Evolutionary conservation across 2,797 vertebrate species (phyloP).

Genomic region (Dermochelys coriacea): DNA sequence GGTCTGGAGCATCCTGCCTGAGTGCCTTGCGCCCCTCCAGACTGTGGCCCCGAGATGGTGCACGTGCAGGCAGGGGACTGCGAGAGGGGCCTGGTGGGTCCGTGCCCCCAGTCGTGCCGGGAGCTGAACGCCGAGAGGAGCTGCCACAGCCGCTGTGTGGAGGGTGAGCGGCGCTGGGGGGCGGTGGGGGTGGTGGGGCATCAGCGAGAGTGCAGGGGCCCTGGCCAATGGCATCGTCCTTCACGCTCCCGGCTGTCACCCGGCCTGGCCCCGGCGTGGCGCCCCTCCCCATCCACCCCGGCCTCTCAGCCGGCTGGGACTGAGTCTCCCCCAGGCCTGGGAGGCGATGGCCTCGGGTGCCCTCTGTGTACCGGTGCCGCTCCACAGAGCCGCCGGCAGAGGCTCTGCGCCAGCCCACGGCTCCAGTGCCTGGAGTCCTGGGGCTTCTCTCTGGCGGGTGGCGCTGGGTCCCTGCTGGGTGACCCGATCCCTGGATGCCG

Average conservation of each 20-base stretch:
- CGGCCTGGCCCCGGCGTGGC: neutral
- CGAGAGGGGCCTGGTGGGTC: constrained; percentile 69
- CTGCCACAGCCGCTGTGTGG: constrained; percentile 82
- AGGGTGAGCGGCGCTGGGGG: constrained; percentile 75
- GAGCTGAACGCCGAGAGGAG: constrained; percentile 79
- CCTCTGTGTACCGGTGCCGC: too few relatives aligned
- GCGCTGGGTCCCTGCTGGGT: neutral
- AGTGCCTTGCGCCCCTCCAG: constrained; percentile 52
- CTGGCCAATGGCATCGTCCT: too few relatives aligned
- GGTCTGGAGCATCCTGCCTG: neutral
- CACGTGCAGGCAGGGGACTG: constrained; percentile 84
- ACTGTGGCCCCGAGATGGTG: constrained; percentile 82
- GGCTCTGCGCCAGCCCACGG: too few relatives aligned
- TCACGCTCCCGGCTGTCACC: neutral
- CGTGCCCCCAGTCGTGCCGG: constrained; percentile 85
- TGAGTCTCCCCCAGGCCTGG: too few relatives aligned
- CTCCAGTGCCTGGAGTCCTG: neutral
- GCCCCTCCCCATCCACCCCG: neutral
- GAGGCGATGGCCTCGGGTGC: rapidly evolving
- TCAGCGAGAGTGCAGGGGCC: neutral
- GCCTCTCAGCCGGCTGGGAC: neutral
- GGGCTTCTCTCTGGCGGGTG: too few relatives aligned
- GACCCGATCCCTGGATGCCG: neutral
- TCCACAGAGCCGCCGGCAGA: too few relatives aligned
- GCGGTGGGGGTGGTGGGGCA: neutral